A percentile compares a stretch with the other conserved stretches of the same genome.
Evolutionary conservation across 1,140 invertebrate species (phyloP).

Genomic region (Pseudomyrmex flavicornis): DNA sequence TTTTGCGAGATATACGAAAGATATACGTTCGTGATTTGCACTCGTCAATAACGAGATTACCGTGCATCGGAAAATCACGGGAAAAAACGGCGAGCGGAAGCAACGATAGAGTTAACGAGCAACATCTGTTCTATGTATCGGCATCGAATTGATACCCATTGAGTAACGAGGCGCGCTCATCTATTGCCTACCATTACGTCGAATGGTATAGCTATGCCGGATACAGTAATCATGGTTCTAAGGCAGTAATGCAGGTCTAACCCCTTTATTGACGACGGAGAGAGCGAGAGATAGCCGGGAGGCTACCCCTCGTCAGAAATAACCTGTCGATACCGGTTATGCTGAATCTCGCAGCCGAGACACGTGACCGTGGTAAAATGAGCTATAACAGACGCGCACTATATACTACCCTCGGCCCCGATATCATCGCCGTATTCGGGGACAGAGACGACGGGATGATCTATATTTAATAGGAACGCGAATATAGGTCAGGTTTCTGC

Average conservation of each 20-base stretch:
- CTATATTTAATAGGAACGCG: constrained; percentile 64
- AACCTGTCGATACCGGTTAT: constrained; percentile 63
- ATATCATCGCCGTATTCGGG: constrained; percentile 24
- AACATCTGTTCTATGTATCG: constrained; percentile 37
- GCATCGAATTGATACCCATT: constrained; percentile 55
- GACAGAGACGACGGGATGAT: constrained; percentile 13
- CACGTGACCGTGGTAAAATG: constrained; percentile 59
- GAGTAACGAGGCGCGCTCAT: constrained; percentile 66
- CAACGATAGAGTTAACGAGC: constrained; percentile 37
- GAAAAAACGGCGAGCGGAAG: constrained; percentile 50
- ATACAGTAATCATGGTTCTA: constrained; percentile 65
- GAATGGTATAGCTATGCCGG: constrained; percentile 64
- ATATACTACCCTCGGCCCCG: constrained; percentile 6
- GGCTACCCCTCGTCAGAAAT: constrained; percentile 59
- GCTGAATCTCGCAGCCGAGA: constrained; percentile 54
- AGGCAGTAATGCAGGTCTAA: constrained; percentile 63
- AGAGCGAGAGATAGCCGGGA: background rate
- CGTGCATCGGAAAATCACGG: background rate
- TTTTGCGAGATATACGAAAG: background rate
- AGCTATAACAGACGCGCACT: constrained; percentile 63
- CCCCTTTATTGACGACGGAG: constrained; percentile 58
- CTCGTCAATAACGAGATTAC: constrained; percentile 32
- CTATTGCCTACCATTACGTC: constrained; percentile 63
- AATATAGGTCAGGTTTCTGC: constrained; percentile 68
- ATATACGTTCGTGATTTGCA: background rate